phyloP scores from a whole-genome alignment of 2,113 vertebrate species.

The Thymallus thymallus region DNA sequence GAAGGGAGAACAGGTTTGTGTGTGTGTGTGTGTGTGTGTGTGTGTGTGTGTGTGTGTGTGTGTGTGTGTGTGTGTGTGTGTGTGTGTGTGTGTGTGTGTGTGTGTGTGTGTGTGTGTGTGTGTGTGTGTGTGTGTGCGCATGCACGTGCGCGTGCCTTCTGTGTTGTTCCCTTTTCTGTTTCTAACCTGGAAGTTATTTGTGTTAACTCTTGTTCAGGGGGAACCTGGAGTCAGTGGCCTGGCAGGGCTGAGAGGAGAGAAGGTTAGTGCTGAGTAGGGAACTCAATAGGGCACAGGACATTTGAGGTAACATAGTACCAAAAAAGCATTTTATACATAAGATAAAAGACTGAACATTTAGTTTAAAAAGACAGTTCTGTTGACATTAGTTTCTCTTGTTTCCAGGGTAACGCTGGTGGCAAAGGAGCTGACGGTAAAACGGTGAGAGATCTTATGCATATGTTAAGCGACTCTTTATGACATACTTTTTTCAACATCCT shows the following conservation, averaged over 20 bases:
- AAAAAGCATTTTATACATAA: too few species aligned
- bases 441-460: slow-evolving; percentile 69
- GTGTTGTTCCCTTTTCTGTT: not conserved
- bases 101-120: too few species aligned
- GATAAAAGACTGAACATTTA: too few species aligned
- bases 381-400: slow-evolving; percentile 23
- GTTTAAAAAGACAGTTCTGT: not conserved
- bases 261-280: slow-evolving; percentile 49
- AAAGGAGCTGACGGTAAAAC: slow-evolving; percentile 76
- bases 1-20: slow-evolving; percentile 63
- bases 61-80: too few species aligned
- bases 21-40: too few species aligned
- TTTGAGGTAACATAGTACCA: too few species aligned
- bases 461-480: too few species aligned
- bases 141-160: not conserved
- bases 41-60: not conserved
- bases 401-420: slow-evolving; percentile 78
- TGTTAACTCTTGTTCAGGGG: slow-evolving; percentile 54
- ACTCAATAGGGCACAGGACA: too few species aligned
- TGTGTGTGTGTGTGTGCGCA: not conserved
- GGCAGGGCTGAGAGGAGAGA: slow-evolving; percentile 65
- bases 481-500: too few species aligned
- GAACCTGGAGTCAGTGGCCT: slow-evolving; percentile 57
- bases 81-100: too few species aligned
- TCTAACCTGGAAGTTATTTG: not conserved